Conservation (phyloP, 2,113 vertebrate genomes). For the Macaca nemestrina region DNA sequence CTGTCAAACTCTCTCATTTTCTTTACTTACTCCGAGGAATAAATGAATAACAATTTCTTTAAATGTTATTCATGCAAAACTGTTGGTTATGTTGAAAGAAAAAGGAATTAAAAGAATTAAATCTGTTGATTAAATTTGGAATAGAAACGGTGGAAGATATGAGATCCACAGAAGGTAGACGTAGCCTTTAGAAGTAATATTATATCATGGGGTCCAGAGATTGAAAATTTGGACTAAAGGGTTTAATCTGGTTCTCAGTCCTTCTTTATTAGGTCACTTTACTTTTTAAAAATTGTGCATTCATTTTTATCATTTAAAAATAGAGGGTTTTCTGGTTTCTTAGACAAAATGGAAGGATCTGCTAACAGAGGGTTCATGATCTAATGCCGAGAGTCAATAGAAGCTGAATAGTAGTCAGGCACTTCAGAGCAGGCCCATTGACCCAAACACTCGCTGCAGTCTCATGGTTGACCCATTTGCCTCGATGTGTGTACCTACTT, state of each 20-base stretch:
- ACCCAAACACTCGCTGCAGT: accelerated
- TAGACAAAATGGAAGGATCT: background rate
- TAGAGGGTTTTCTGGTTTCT: background rate
- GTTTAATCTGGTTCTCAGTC: background rate
- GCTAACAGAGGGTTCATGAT: background rate
- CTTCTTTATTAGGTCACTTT: background rate
- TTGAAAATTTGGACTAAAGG: background rate
- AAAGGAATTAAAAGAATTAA: background rate
- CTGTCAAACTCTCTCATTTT: background rate
- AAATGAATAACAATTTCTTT: background rate
- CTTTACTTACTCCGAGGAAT: background rate
- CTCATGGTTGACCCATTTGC: background rate
- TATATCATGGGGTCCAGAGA: background rate
- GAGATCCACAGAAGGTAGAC: background rate
- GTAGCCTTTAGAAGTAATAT: background rate
- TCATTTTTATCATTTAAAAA: background rate
- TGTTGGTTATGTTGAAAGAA: background rate
- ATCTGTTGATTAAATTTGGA: background rate
- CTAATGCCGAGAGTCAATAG: background rate
- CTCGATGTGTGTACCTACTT: background rate
- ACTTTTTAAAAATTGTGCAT: background rate
- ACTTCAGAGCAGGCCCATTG: background rate
- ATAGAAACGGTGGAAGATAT: background rate
- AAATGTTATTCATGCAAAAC: background rate
- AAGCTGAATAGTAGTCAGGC: background rate